Evolutionary conservation across 2,797 vertebrate species (phyloP).

Genomic region (Lepus oiostolus): DNA sequence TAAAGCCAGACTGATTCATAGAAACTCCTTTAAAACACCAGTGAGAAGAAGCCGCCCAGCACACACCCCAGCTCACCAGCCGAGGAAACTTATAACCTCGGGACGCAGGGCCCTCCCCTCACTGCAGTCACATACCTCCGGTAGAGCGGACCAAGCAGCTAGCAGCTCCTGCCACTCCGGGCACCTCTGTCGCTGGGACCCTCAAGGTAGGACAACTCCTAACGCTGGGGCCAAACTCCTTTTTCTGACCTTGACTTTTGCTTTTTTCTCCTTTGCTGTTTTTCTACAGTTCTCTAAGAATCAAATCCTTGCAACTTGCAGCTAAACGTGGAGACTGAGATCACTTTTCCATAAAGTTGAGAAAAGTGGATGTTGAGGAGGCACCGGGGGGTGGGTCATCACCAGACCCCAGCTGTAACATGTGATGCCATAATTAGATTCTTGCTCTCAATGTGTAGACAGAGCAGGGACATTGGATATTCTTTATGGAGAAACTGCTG

Average conservation of each 20-base stretch:
- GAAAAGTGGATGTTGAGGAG: not conserved
- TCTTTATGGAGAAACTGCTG: not conserved
- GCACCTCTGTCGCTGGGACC: not conserved
- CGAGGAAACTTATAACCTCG: constrained; percentile 87
- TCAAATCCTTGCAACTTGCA: constrained; percentile 5
- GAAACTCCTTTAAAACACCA: constrained; percentile 90
- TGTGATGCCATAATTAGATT: not conserved
- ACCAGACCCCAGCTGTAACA: accelerated
- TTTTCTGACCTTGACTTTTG: not conserved
- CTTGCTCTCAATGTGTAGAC: not conserved
- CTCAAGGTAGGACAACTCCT: constrained; percentile 84
- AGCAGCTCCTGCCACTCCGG: constrained; percentile 72
- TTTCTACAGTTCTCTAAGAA: not conserved
- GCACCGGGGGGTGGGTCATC: accelerated
- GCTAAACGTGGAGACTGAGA: accelerated
- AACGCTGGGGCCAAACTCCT: accelerated
- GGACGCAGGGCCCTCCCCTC: constrained; percentile 85
- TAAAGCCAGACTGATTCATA: constrained; percentile 90
- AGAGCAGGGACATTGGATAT: not conserved
- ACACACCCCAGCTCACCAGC: constrained; percentile 85
- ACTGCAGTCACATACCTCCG: constrained; percentile 70
- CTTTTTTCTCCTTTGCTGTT: not conserved
- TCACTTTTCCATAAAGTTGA: constrained; percentile 4
- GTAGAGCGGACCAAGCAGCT: constrained; percentile 49
- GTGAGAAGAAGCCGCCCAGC: constrained; percentile 88